These are phyloP conservation scores for Bruchidius siliquastri DNA, from an alignment of 2,888 invertebrate genomes.

Conservation along the genomic window DNA sequence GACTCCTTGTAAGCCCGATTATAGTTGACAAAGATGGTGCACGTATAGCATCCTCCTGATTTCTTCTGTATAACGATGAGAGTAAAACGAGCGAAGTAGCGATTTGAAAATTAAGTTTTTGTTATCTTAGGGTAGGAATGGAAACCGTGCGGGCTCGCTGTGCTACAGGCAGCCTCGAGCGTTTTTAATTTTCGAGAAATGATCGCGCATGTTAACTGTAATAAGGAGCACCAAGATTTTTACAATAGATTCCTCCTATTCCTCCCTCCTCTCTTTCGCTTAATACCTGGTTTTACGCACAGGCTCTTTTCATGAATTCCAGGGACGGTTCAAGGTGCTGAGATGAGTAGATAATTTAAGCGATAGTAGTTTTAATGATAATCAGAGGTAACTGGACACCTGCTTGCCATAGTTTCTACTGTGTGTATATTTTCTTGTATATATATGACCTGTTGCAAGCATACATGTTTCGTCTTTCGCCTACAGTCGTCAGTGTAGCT, in stretches of 20 bases:
- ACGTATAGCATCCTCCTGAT: background rate
- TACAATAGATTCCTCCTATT: conserved; percentile 30
- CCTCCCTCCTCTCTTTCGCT: conserved; percentile 27
- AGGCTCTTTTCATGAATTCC: conserved; percentile 9
- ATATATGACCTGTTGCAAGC: too few relatives aligned
- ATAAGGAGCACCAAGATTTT: conserved; percentile 44
- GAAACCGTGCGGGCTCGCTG: conserved; percentile 26
- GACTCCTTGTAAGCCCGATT: background rate
- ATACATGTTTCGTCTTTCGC: too few relatives aligned
- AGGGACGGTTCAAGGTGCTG: background rate
- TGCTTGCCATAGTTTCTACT: too few relatives aligned
- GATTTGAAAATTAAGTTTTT: conserved; percentile 48
- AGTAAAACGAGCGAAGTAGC: conserved; percentile 40
- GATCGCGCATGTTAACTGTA: conserved; percentile 46
- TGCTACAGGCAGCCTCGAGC: conserved; percentile 34
- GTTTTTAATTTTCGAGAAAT: conserved; percentile 49
- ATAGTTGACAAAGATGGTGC: background rate
- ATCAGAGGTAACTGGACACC: too few relatives aligned
- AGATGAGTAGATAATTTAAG: too few relatives aligned
- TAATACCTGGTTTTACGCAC: conserved; percentile 31
- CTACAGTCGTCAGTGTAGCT: too few relatives aligned
- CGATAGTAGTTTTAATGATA: too few relatives aligned
- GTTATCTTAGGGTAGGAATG: conserved; percentile 45
- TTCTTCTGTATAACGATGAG: background rate
- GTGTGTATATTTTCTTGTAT: too few relatives aligned